A percentile compares a stretch with the other conserved stretches of the same genome.
phyloP scores from a whole-genome alignment of 2,797 vertebrate species.

The Cygnus olor region DNA sequence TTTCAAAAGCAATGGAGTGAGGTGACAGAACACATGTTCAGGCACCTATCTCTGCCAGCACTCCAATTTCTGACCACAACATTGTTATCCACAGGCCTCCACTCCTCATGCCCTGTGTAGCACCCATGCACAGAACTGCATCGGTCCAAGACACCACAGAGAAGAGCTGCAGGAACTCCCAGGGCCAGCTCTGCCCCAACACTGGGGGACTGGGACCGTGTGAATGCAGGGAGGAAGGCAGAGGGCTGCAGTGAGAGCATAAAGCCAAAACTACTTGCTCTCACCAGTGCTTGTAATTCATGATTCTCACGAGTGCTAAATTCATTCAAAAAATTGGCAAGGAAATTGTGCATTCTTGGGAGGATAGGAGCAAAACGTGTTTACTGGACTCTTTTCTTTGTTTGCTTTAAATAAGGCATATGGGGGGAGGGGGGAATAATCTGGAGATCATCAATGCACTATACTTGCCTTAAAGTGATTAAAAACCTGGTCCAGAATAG shows the following conservation, averaged over 20 bases:
- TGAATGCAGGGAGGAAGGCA: background rate
- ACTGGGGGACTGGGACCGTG: background rate
- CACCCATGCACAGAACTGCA: background rate
- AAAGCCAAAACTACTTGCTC: background rate
- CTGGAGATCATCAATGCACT: background rate
- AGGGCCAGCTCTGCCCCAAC: background rate
- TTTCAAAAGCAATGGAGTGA: background rate
- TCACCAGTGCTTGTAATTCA: background rate
- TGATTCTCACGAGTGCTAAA: background rate
- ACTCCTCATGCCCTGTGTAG: fast-evolving
- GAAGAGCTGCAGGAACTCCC: background rate
- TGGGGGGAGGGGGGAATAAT: background rate
- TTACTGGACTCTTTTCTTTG: background rate
- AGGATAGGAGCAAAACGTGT: background rate
- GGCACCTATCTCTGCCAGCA: background rate
- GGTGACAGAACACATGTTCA: background rate
- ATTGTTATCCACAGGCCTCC: background rate
- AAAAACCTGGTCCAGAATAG: background rate
- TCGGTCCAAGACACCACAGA: fast-evolving
- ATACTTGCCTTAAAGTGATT: background rate
- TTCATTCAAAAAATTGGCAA: background rate
- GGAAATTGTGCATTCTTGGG: fast-evolving
- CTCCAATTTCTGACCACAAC: background rate
- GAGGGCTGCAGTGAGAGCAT: background rate
- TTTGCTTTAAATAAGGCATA: background rate